These are phyloP conservation scores for Grallaria varia DNA, from an alignment of 2,113 vertebrate species.

Conservation along the genomic window DNA sequence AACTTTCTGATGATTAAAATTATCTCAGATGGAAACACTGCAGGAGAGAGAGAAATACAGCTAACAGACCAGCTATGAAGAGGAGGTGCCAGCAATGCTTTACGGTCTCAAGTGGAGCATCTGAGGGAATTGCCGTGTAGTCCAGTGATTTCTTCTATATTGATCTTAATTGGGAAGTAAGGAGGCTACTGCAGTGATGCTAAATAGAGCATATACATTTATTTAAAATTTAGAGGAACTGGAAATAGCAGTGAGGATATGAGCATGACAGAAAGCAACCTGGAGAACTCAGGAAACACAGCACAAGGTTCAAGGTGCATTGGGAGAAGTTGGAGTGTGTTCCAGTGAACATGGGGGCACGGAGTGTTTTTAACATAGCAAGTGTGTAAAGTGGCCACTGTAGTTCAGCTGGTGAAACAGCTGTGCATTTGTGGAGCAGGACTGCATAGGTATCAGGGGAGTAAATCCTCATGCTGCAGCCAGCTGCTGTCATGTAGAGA, in stretches of 20 bases:
- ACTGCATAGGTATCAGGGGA: not conserved
- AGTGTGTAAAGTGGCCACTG: not conserved
- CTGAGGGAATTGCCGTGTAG: not conserved
- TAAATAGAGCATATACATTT: not conserved
- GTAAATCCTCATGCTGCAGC: not conserved
- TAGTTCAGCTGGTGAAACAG: not conserved
- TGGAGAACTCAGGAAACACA: not conserved
- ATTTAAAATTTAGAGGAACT: not conserved
- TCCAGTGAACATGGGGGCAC: not conserved
- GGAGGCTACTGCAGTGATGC: not conserved
- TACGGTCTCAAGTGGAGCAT: not conserved
- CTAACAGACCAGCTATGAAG: not conserved
- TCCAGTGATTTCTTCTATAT: not conserved
- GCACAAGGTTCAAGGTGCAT: not conserved
- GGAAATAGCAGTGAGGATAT: not conserved
- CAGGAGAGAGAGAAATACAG: not conserved
- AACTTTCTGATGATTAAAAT: not conserved
- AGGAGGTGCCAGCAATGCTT: not conserved
- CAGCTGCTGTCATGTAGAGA: not conserved
- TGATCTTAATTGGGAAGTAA: not conserved
- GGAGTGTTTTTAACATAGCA: not conserved
- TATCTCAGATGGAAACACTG: not conserved
- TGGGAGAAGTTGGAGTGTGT: fast-evolving
- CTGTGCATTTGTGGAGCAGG: not conserved
- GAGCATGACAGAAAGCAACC: not conserved